These are phyloP conservation scores for Orycteropus afer DNA, from an alignment of 2,113 vertebrate genomes.

Conservation along the genomic window DNA sequence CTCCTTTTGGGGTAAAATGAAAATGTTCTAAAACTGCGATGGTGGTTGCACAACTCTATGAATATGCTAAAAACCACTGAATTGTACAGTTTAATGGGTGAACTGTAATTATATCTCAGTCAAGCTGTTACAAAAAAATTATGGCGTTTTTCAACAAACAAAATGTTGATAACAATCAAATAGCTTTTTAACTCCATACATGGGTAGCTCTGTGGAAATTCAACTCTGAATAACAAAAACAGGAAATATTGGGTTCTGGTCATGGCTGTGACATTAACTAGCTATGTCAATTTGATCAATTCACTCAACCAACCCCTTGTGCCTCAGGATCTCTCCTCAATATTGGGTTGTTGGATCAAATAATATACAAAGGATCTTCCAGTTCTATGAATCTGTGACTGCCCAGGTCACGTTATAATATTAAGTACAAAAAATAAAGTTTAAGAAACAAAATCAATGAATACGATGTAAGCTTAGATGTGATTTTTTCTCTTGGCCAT, in stretches of 20 bases:
- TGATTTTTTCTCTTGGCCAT: conserved; percentile 10
- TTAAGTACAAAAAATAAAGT: conserved; percentile 38
- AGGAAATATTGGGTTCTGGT: neutral
- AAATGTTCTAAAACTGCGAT: neutral
- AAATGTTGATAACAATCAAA: neutral
- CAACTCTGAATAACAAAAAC: neutral
- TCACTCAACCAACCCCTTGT: neutral
- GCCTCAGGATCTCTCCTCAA: neutral
- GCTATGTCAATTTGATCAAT: conserved; percentile 37
- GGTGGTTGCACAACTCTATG: neutral
- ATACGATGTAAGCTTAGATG: neutral
- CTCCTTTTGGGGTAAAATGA: neutral
- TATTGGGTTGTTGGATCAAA: conserved; percentile 28
- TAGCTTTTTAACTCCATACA: conserved; percentile 36
- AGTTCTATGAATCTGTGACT: conserved; percentile 32
- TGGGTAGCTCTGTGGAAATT: conserved; percentile 39
- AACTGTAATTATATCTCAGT: neutral
- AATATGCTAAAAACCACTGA: neutral
- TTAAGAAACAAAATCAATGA: neutral
- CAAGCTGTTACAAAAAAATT: neutral
- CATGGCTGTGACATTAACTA: neutral
- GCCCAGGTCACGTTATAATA: neutral
- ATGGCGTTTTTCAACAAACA: conserved; percentile 28
- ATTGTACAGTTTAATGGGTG: neutral
- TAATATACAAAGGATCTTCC: neutral